Base-by-base conservation (phyloP, 2,888 invertebrate genomes). In the Euclidia mi region DNA sequence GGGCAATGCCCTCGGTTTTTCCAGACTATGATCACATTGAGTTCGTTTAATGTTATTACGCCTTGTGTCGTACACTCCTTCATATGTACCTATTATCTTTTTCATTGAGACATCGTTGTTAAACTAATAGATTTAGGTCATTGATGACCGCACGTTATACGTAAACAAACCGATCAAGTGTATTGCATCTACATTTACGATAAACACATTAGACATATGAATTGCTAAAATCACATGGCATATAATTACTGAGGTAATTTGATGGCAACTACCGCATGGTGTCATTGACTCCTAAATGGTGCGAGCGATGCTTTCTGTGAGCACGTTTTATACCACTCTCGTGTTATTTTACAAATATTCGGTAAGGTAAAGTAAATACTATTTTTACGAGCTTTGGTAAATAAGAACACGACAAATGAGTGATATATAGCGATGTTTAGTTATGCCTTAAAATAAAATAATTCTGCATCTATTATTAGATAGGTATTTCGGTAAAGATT, bases 1-100 rank as follows among this genome's bases (percentile, higher is more conserved):
- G 94, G 91, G 84, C 94, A 79, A 88, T 94, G 94, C 91, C 91
- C 94, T 87, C 89, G 56, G 76, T 83, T 87, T 89, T 90, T 89
- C 82, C 82, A 78, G 76, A 78, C 79, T 73, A 73, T 77, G 76
- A 83, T 71, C 81, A 71, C 78, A 65, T 76, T 50, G 70, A 71
- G 72, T 76, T 78, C 66, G 67, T 78, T 73, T 59, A 56, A 56
- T 47, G 47, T 55, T 57, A 57, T 69, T 59, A 48, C 51, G 45
- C 58, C 56, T 56, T 61, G n/a, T 2, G 7, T 32, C 17, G 37
- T 29, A 17, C 7, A 6, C 11, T 15, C 12, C 11, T 25, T 34
- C 12, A 11, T 29, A 38, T 31, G 2, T 3, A 11, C 3, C 1
- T 47, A 29, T 10, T 46, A 28, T 38, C 47, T 38, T 29, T 29